phyloP scores from a whole-genome alignment of 2,113 vertebrate genomes.

The Oxygymnocypris stewartii region DNA sequence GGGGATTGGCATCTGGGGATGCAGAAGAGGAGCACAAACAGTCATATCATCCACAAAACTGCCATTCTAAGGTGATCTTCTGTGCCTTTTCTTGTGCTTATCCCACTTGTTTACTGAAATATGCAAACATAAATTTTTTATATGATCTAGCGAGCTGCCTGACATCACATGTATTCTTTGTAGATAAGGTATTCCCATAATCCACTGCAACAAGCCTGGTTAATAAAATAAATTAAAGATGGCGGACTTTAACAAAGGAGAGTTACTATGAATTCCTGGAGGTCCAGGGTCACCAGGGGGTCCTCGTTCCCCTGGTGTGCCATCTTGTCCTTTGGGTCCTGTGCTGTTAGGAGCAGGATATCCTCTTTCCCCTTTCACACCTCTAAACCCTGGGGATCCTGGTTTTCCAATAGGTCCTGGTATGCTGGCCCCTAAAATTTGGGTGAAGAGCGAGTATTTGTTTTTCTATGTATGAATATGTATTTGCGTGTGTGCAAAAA shows the following conservation, averaged over 20 bases:
- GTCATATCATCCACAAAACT: neutral
- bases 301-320: slow-evolving; percentile 49
- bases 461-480: neutral
- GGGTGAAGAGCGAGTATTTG: neutral
- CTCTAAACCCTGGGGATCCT: slow-evolving; percentile 50
- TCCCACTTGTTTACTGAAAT: neutral
- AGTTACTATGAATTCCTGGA: slow-evolving; percentile 42
- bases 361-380: slow-evolving; percentile 46
- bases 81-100: neutral
- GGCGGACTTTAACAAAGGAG: neutral
- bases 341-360: neutral
- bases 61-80: neutral
- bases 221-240: neutral
- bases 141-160: too few species aligned
- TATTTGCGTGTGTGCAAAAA: slow-evolving; percentile 6
- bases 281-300: slow-evolving; percentile 54
- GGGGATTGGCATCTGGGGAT: neutral
- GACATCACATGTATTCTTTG: neutral
- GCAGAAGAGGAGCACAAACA: neutral
- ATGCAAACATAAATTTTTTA: too few species aligned
- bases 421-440: slow-evolving; percentile 51
- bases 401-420: slow-evolving; percentile 66
- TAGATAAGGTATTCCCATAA: neutral
- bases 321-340: slow-evolving; percentile 44
- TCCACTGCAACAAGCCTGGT: neutral